A percentile compares a stretch with the other conserved stretches of the same genome.
Conservation (phyloP, 2,113 vertebrate species). For the Larimichthys crocea region DNA sequence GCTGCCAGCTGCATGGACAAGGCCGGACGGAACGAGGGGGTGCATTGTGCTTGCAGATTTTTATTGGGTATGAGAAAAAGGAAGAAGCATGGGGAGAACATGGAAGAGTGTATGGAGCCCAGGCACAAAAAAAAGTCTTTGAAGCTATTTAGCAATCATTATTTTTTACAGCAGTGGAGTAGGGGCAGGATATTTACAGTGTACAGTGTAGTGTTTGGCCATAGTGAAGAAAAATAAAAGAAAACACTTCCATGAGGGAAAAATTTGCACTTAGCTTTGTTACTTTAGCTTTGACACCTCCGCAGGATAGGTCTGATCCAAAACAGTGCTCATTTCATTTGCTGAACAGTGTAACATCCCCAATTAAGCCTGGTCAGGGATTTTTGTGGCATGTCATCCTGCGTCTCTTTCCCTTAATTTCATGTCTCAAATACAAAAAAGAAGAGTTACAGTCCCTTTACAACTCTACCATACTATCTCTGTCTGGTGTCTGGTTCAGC, state of each 20-base stretch:
- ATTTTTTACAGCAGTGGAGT: conserved; percentile 42
- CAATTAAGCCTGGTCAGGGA: no score
- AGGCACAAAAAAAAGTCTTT: conserved; percentile 4
- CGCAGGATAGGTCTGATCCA: conserved; percentile 39
- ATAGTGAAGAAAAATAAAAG: not conserved
- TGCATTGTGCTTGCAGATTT: conserved; percentile 59
- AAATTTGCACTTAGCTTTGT: conserved; percentile 23
- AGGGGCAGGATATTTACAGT: conserved; percentile 27
- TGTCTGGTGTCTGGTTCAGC: no score
- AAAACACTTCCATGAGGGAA: conserved; percentile 29
- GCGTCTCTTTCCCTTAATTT: not conserved
- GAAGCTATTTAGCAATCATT: conserved; percentile 37
- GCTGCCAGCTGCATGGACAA: conserved; percentile 68
- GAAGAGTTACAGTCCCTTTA: not conserved
- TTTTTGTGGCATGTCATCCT: not conserved
- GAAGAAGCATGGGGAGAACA: conserved; percentile 41
- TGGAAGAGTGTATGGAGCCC: conserved; percentile 17
- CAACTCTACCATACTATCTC: not conserved
- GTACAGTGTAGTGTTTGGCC: conserved; percentile 3
- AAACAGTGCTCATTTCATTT: not conserved
- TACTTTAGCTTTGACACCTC: conserved; percentile 12
- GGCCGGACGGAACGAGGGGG: conserved; percentile 27
- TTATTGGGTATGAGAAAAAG: conserved; percentile 69
- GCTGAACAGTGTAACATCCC: not conserved
- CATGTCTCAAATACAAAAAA: not conserved